These are phyloP conservation scores for Heliornis fulica DNA, from an alignment of 2,113 vertebrate genomes.

Conservation along the genomic window DNA sequence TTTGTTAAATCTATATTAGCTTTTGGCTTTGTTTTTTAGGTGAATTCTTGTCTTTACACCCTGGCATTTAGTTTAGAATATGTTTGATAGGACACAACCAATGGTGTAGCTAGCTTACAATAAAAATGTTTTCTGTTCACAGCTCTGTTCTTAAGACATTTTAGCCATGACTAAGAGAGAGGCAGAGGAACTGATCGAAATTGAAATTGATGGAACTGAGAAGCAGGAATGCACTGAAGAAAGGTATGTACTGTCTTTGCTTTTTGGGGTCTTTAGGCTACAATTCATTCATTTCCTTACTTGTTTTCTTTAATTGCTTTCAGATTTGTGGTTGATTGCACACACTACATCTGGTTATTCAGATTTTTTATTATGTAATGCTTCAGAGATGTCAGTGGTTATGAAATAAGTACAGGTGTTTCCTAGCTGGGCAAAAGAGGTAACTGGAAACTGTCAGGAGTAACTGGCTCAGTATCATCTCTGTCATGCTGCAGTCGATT, in stretches of 20 bases:
- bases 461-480: neutral
- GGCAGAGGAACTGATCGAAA: conserved; percentile 97
- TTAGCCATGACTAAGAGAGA: conserved; percentile 94
- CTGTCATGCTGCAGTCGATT: neutral
- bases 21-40: neutral
- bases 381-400: neutral
- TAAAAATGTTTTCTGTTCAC: neutral
- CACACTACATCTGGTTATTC: neutral
- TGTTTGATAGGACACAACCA: neutral
- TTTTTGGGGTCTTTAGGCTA: neutral
- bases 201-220: conserved; percentile 96
- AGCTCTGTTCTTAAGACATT: conserved; percentile 53
- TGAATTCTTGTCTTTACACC: neutral
- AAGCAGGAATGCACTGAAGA: conserved; percentile 95
- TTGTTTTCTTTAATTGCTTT: neutral
- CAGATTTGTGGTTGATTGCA: neutral
- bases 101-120: neutral
- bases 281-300: neutral
- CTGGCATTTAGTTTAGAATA: neutral
- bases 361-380: neutral
- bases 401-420: neutral
- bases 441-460: neutral
- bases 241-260: conserved; percentile 75
- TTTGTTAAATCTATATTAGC: neutral
- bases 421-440: neutral